These are phyloP conservation scores for Bufo bufo DNA, from an alignment of 2,113 vertebrate genomes.

Conservation along the genomic window DNA sequence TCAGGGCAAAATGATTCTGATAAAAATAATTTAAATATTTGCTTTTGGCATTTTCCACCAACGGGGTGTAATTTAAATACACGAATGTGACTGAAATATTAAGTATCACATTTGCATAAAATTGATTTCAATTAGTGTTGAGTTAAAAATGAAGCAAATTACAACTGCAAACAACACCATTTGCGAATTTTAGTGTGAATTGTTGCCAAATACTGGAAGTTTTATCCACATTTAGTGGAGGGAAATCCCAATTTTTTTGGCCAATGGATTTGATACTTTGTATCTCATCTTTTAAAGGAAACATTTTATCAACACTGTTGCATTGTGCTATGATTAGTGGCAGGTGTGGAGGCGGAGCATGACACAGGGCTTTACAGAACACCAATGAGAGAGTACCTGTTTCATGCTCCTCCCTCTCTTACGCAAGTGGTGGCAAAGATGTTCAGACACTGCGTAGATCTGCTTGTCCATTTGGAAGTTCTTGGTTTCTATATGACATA, in stretches of 20 bases:
- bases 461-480: no score
- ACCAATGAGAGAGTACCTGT: background rate
- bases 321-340: background rate
- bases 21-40: conserved; percentile 57
- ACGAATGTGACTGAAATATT: conserved; percentile 49
- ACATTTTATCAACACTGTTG: background rate
- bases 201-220: background rate
- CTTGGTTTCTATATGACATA: no score
- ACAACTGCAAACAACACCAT: background rate
- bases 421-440: no score
- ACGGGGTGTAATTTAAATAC: conserved; percentile 45
- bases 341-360: background rate
- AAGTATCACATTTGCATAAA: background rate
- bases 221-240: background rate
- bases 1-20: conserved; percentile 45
- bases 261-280: background rate
- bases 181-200: background rate
- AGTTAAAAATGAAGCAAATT: conserved; percentile 40
- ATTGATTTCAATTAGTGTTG: conserved; percentile 33
- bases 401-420: background rate
- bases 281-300: background rate
- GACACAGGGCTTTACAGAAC: background rate
- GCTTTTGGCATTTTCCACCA: conserved; percentile 45
- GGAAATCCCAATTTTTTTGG: background rate
- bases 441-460: no score